phyloP scores from a whole-genome alignment of 2,888 invertebrate genomes.

The Smittia aterrima region DNA sequence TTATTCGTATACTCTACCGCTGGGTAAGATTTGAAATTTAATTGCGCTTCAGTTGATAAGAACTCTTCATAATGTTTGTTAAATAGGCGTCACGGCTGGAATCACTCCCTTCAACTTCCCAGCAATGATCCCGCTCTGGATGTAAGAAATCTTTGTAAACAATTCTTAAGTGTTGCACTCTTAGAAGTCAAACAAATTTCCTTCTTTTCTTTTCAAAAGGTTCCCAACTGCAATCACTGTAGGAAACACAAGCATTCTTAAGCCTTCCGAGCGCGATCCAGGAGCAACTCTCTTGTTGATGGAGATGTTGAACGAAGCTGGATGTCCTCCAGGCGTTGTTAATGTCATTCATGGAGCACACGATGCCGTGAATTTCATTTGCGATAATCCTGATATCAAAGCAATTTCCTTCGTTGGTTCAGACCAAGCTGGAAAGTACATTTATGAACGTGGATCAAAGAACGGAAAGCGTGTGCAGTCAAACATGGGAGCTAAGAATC shows the following conservation, averaged over 20 bases:
- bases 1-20: slow-evolving; percentile 82
- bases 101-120: slow-evolving; percentile 99
- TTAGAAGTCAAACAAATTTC: neutral
- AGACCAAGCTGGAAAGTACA: slow-evolving; percentile 92
- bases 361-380: slow-evolving; percentile 94
- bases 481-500: slow-evolving; percentile 99
- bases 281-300: slow-evolving; percentile 94
- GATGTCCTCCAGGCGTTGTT: slow-evolving; percentile 93
- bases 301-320: slow-evolving; percentile 89
- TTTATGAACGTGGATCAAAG: slow-evolving; percentile 86
- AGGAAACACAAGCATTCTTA: slow-evolving; percentile 93
- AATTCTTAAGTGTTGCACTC: no score
- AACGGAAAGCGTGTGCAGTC: slow-evolving; percentile 95
- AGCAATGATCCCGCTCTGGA: slow-evolving; percentile 99
- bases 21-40: slow-evolving; percentile 59
- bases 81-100: slow-evolving; percentile 84
- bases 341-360: slow-evolving; percentile 96
- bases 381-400: slow-evolving; percentile 91
- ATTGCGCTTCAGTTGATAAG: slow-evolving; percentile 57
- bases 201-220: neutral
- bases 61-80: no score
- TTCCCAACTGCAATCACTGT: slow-evolving; percentile 82
- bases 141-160: slow-evolving; percentile 50
- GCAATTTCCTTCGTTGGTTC: slow-evolving; percentile 99
- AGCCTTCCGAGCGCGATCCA: slow-evolving; percentile 97